Percentiles rank a stretch among this genome's conserved stretches.
These are phyloP conservation scores for Chlorocebus sabaeus DNA, from an alignment of 2,113 vertebrate species.

Conservation along the genomic window DNA sequence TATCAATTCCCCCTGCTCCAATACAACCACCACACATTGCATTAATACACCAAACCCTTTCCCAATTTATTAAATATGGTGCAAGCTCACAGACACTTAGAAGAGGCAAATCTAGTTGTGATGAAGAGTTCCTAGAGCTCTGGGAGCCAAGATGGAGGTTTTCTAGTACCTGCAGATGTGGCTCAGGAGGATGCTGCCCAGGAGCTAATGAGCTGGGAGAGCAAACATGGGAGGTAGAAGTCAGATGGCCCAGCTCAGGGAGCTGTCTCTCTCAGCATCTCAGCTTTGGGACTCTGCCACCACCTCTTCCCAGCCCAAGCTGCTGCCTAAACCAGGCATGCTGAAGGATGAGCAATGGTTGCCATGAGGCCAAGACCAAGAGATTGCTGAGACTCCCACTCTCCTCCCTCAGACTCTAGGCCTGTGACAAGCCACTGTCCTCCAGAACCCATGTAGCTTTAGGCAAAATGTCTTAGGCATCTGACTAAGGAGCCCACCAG, in stretches of 20 bases:
- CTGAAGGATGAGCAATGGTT: background rate
- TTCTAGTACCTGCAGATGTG: background rate
- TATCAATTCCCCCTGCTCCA: background rate
- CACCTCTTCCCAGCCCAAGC: background rate
- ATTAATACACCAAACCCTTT: conserved; percentile 43
- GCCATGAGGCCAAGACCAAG: background rate
- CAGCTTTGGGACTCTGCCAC: background rate
- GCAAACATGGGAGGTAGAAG: conserved; percentile 11
- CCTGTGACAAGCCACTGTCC: background rate
- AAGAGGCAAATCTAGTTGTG: conserved; percentile 63
- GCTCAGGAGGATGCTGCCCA: background rate
- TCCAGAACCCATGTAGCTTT: background rate
- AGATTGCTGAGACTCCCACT: background rate
- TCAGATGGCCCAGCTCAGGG: background rate
- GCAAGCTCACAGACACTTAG: background rate
- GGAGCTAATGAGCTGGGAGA: conserved; percentile 10
- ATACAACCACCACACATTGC: background rate
- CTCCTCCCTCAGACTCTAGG: background rate
- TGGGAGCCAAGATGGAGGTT: conserved; percentile 19
- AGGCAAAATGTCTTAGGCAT: background rate
- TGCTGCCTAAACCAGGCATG: background rate
- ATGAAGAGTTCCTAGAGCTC: conserved; percentile 41
- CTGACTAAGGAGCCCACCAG: background rate
- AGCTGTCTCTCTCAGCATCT: background rate
- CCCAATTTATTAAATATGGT: conserved; percentile 48